These are phyloP conservation scores for Epicauta chinensis DNA, from an alignment of 1,140 invertebrate species.

Conservation along the genomic window DNA sequence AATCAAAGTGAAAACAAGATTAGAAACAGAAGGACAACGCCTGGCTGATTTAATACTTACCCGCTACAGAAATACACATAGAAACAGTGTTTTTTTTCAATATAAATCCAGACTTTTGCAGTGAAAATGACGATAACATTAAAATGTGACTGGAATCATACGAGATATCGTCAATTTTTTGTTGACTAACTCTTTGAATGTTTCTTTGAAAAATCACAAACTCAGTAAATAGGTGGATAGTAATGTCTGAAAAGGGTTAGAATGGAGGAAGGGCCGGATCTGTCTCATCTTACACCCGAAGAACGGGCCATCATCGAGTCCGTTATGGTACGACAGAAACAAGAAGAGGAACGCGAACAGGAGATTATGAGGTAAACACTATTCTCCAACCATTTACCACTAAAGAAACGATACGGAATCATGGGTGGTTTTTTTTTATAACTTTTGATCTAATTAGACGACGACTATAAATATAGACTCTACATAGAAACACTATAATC, in stretches of 20 bases:
- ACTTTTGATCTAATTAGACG: no score
- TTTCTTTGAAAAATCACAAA: no score
- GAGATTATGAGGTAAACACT: constrained; percentile 80
- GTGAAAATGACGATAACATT: neutral
- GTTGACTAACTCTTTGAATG: no score
- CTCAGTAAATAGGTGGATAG: constrained; percentile 3
- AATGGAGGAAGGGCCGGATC: constrained; percentile 82
- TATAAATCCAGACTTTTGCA: neutral
- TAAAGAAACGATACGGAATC: no score
- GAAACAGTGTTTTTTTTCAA: neutral
- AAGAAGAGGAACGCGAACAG: constrained; percentile 93
- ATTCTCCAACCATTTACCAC: no score
- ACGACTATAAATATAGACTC: no score
- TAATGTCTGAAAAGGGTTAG: constrained; percentile 33
- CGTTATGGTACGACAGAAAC: constrained; percentile 92
- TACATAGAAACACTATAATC: no score
- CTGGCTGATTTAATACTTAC: neutral
- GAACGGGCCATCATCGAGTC: constrained; percentile 95
- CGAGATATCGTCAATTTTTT: no score
- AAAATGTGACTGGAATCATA: neutral
- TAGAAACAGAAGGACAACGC: neutral
- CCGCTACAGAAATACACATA: neutral
- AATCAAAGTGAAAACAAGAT: no score
- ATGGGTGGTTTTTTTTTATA: no score
- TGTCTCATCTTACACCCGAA: constrained; percentile 95